Evolutionary conservation across 1,140 invertebrate species (phyloP), one percentile per base, ranked within the genome.

Genomic region (Brachionus sp.): DNA sequence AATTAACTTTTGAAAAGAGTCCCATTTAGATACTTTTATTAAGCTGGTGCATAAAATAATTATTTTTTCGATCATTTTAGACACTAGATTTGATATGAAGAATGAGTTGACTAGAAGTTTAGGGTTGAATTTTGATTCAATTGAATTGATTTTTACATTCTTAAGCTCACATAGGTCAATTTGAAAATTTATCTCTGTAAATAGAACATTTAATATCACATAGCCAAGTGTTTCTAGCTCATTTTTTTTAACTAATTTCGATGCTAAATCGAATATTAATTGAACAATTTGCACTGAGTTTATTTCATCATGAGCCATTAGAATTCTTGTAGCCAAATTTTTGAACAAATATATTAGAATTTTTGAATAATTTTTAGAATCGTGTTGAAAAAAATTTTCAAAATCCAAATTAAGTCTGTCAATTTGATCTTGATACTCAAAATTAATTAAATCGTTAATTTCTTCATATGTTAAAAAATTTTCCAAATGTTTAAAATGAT

Each of bases 271-370:
- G 3, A 46, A 75, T 7, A 75, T 25, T 0, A 75, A 5, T 3
- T 75, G 70, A 16, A 46, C 16, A 5, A 75, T 75, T 75, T 75
- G 70, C 16, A 75, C 70, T 9, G 39, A 75, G 70, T 75, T 75
- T 44, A 75, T 44, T 75, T 75, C 70, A 46, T 75, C 70, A 44
- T 75, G 70, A 46, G 70, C 70, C 25, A 75, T 25, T 13, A 23
- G 25, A 3, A 75, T 35, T 16, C 70, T 44, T 4, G 37, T 23
- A 29, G 70, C 39, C 12, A 75, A 46, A 33, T 35, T 35, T 25
- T 75, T 75, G 42, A 75, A 46, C 13, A 46, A 25, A 33, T 33
- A 75, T 2, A 75, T 4, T 19, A 75, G 5, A 75, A 75, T 75
- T 75, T 75, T 75, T 25, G 70, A 75, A 75, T 46, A 75, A 46